These are phyloP conservation scores for Dendrocopos noguchii DNA, from an alignment of 2,113 vertebrate species.

Conservation along the genomic window DNA sequence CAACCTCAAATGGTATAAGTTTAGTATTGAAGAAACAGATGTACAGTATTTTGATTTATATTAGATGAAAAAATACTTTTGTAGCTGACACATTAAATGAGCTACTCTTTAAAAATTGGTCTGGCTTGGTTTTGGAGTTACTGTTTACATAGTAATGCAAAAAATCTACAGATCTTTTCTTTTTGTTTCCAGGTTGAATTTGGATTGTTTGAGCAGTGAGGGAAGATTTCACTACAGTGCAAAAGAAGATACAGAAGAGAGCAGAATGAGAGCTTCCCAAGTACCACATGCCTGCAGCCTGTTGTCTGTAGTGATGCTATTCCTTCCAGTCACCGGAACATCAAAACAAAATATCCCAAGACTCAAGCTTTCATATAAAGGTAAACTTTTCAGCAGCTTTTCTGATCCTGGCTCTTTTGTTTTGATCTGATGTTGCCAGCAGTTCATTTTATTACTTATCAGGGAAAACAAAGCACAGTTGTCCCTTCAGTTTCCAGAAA, in stretches of 20 bases:
- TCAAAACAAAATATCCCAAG: slow-evolving; percentile 91
- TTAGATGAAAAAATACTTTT: neutral
- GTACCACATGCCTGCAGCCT: slow-evolving; percentile 65
- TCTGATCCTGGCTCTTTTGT: neutral
- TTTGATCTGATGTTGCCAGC: slow-evolving; percentile 21
- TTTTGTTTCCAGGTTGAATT: slow-evolving; percentile 68
- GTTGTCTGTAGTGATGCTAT: slow-evolving; percentile 77
- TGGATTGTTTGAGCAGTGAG: slow-evolving; percentile 11
- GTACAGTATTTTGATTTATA: neutral
- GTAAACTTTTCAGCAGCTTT: slow-evolving; percentile 74
- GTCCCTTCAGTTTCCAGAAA: neutral
- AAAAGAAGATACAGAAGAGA: slow-evolving; percentile 49
- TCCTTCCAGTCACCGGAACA: slow-evolving; percentile 77
- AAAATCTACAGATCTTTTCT: slow-evolving; percentile 3
- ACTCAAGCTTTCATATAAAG: slow-evolving; percentile 91
- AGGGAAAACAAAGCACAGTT: neutral
- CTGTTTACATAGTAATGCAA: neutral
- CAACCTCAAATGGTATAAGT: neutral
- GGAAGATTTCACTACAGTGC: neutral
- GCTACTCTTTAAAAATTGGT: neutral
- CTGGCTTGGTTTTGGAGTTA: neutral
- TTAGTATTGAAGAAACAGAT: neutral
- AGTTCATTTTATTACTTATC: slow-evolving; percentile 33
- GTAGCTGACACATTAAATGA: neutral
- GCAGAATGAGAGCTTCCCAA: slow-evolving; percentile 40